Base-by-base conservation (phyloP, 1,140 invertebrate species). In the Ips nitidus region DNA sequence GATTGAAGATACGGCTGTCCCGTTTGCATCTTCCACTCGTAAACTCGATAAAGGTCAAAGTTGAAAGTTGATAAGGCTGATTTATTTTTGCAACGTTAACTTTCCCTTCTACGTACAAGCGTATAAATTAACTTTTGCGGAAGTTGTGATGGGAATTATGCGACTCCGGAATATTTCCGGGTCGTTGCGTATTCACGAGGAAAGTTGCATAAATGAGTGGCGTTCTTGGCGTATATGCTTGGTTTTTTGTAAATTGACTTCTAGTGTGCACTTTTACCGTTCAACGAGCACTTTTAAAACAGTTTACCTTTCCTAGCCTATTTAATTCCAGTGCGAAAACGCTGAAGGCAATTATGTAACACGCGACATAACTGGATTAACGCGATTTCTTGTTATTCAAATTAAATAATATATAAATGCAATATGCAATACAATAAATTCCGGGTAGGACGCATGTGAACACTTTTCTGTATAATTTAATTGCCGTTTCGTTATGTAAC, bases 181-280 rank as follows among this genome's bases (percentile, higher is more conserved):
- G 40, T 58, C 56, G 56, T 58, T 58, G 40, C 56, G 40, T 58
- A 58, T 58, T 58, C 56, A 58, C 41, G 52, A 53, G n/a, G 22
- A 22, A 22, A 22, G 22, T 22, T 22, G 22, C 22, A 22, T 22
- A 22, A 22, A 22, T 22, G 22, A 22, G 22, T 22, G 22, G 22
- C 22, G 22, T 22, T 22, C 22, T 22, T 22, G 22, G 22, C 22
- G 22, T 22, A 22, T 22, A 22, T 22, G 22, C 22, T 22, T 22
- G 22, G 22, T 22, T 22, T 22, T 22, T 22, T 22, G 22, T 22
- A 22, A 22, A 22, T 22, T 22, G 22, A 22, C 22, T 22, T 22
- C 22, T 22, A 22, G 22, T 22, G 22, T 22, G 22, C 22, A 22
- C 22, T 22, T 22, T 22, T 22, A 22, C 22, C 22, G 22, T 22